A percentile compares a stretch with the other conserved stretches of the same genome.
phyloP scores from a whole-genome alignment of 2,113 vertebrate genomes.

The Entelurus aequoreus region DNA sequence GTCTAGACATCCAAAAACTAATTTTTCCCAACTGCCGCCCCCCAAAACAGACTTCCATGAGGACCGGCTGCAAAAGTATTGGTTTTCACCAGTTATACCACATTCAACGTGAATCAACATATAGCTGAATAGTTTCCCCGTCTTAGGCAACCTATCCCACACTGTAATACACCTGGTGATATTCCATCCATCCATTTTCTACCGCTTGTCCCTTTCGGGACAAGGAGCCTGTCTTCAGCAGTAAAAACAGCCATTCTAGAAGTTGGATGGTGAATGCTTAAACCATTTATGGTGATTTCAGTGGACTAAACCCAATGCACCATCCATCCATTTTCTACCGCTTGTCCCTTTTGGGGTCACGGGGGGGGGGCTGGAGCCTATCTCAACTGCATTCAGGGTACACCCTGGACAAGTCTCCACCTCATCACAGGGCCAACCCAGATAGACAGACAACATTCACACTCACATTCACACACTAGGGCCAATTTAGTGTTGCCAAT shows the following conservation, averaged over 20 bases:
- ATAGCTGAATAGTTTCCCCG: conserved; percentile 32
- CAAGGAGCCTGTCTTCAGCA: conserved; percentile 6
- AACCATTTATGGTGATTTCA: conserved; percentile 13
- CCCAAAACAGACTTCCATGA: conserved; percentile 35
- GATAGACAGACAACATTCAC: too few relatives aligned
- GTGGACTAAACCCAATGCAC: background rate
- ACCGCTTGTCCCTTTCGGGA: too few relatives aligned
- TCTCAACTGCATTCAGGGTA: too few relatives aligned
- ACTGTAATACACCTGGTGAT: conserved; percentile 30
- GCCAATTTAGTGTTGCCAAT: too few relatives aligned
- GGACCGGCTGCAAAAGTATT: conserved; percentile 21
- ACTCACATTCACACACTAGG: too few relatives aligned
- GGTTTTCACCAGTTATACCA: conserved; percentile 53
- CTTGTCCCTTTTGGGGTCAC: too few relatives aligned
- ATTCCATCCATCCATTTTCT: background rate
- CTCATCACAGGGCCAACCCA: too few relatives aligned
- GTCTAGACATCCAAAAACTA: conserved; percentile 49
- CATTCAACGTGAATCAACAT: conserved; percentile 36
- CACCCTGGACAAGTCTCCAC: too few relatives aligned
- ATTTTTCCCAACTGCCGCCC: conserved; percentile 40
- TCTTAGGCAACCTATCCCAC: conserved; percentile 34
- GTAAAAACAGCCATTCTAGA: conserved; percentile 35
- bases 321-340: too few relatives aligned
- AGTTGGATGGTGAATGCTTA: background rate
- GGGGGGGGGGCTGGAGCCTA: too few relatives aligned